These are phyloP conservation scores for Calycopis cecrops DNA, from an alignment of 1,140 invertebrate genomes.

Conservation along the genomic window DNA sequence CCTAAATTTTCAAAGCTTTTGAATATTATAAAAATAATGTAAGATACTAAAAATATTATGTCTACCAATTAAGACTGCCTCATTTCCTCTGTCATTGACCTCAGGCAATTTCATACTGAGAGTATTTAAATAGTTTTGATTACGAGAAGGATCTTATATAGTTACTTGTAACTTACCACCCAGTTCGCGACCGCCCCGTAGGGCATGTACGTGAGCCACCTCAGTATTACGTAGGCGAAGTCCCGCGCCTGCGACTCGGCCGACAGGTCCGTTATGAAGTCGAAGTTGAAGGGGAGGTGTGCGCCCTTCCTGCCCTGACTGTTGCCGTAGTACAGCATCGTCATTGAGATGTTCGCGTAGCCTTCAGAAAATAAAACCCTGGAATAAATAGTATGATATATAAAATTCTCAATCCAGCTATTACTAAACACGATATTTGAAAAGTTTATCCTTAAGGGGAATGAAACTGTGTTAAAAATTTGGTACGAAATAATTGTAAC, in stretches of 20 bases:
- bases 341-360: slow-evolving; percentile 74
- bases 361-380: slow-evolving; percentile 82
- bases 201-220: slow-evolving; percentile 73
- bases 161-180: slow-evolving; percentile 61
- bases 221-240: slow-evolving; percentile 65
- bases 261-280: slow-evolving; percentile 72
- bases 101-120: no score
- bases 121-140: no score
- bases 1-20: no score
- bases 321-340: slow-evolving; percentile 77
- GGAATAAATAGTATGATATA: slow-evolving; percentile 22
- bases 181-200: slow-evolving; percentile 71
- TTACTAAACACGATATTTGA: no score
- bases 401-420: no score
- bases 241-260: slow-evolving; percentile 50
- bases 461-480: no score
- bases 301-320: slow-evolving; percentile 56
- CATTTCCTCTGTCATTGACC: no score
- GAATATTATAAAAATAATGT: no score
- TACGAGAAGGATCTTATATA: background rate
- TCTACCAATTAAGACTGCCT: no score
- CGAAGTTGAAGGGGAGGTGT: slow-evolving; percentile 83
- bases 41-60: no score
- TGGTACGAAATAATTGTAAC: no score
- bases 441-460: no score